phyloP scores from a whole-genome alignment of 2,113 vertebrate genomes.

The Syngnathus scovelli region DNA sequence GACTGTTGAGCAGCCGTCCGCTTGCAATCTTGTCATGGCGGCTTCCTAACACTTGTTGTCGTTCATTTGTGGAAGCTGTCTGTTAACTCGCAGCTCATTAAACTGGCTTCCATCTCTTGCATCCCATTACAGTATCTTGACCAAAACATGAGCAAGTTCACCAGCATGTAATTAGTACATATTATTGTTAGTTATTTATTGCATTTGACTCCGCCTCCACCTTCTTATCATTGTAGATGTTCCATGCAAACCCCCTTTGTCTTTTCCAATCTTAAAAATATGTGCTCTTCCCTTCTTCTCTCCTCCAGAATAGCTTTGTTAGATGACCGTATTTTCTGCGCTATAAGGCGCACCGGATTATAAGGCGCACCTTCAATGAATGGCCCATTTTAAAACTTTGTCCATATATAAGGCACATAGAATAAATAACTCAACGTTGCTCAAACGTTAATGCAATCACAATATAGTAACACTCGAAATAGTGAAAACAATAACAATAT shows the following conservation, averaged over 20 bases:
- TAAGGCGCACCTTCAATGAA: no score
- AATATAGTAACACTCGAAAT: no score
- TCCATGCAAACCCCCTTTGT: constrained; percentile 37
- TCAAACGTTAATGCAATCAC: no score
- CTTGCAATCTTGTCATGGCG: neutral
- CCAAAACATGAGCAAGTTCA: constrained; percentile 42
- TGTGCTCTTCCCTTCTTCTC: constrained; percentile 27
- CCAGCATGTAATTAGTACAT: constrained; percentile 46
- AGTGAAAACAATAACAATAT: no score
- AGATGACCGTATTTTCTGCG: no score
- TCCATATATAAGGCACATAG: no score
- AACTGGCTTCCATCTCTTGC: constrained; percentile 19
- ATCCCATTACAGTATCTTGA: constrained; percentile 22
- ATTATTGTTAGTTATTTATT: constrained; percentile 57
- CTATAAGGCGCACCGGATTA: no score
- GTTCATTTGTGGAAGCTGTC: constrained; percentile 24
- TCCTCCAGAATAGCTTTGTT: constrained; percentile 36
- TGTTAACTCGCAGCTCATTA: constrained; percentile 42
- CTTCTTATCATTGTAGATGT: constrained; percentile 43
- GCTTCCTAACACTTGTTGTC: constrained; percentile 20
- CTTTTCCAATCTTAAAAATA: constrained; percentile 39
- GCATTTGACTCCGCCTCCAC: constrained; percentile 38
- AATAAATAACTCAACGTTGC: no score
- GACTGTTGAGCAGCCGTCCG: constrained; percentile 6
- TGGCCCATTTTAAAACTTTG: no score